Evolutionary conservation across 1,140 invertebrate species (phyloP), one percentile per base, ranked within the genome.

Genomic region (Hyles vespertilio): DNA sequence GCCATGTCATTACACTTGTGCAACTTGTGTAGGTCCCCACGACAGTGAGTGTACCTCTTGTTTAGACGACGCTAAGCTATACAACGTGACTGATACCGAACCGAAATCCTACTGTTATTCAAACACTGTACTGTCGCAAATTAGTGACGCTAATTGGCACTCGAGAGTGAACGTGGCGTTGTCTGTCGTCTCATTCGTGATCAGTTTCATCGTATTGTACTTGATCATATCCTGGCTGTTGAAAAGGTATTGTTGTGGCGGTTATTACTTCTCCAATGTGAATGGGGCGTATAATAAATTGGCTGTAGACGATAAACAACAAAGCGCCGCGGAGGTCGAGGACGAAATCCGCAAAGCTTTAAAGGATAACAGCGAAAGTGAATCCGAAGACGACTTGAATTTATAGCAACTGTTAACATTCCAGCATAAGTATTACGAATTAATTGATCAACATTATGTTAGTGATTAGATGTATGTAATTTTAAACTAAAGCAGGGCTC

Each of bases 1-100:
- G 0, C 80, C 79, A 3, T 89, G 86, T 63, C 86, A 89, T 64
- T 86, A 87, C 63, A 81, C 84, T 0, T 89, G 86, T 56, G 81
- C 79, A 3, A 79, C 78, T 0, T 89, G 86, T 56, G 65, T 67
- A 6, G 86, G 86, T 36, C 83, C 86, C 5, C 72, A 75, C 36
- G 75, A 79, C 60, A 75, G 67, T 51, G 83, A 89, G 58, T 89
- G 86, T 60, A 60, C 74, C 3, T 78, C 86, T 0, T 89, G 86
- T 63, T 60, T 73, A 55, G 80, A 86, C 43, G 84, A 89, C 63
- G 86, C 84, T 3, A 67, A 75, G 54, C 75, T 86, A 10, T 74
- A 76, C 56, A 86, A 84, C 51, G 52, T 67, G 44, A 79, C 77
- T 8, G 86, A 82, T 51, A 45, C 63, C 7, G 77, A 82, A 58